phyloP scores from a whole-genome alignment of 1,140 invertebrate genomes.

The Ceratitis capitata region DNA sequence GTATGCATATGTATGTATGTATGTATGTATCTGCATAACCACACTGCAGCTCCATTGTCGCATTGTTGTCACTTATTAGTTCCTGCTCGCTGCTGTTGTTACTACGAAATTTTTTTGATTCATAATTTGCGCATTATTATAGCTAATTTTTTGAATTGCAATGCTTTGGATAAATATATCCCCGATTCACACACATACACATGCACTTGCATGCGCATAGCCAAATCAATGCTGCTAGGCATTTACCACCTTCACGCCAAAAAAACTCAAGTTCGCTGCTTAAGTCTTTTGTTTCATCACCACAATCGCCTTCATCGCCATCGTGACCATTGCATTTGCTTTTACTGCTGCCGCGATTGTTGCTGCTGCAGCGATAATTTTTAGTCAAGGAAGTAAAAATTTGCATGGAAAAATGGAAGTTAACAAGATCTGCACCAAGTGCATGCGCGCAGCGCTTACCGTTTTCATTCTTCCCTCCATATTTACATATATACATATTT shows the following conservation, averaged over 20 bases:
- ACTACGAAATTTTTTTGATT: neutral
- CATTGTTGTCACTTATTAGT: neutral
- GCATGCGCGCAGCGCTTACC: neutral
- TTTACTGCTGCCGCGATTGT: neutral
- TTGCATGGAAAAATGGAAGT: slow-evolving; percentile 64
- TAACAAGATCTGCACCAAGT: slow-evolving; percentile 53
- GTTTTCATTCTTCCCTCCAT: too few relatives aligned
- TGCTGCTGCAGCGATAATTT: slow-evolving; percentile 21
- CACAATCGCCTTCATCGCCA: too few relatives aligned
- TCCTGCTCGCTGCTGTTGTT: neutral
- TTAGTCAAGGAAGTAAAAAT: slow-evolving; percentile 59
- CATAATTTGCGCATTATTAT: too few relatives aligned
- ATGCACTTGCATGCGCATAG: neutral
- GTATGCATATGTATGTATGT: too few relatives aligned
- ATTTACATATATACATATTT: too few relatives aligned
- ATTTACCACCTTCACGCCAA: neutral
- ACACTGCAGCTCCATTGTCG: neutral
- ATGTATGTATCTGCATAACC: neutral
- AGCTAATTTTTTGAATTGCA: too few relatives aligned
- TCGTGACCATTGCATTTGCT: neutral
- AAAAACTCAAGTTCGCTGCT: neutral
- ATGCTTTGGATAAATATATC: neutral
- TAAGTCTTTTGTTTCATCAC: slow-evolving; percentile 20
- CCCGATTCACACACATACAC: neutral
- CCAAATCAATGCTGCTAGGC: neutral